Percentiles rank a stretch among this genome's conserved stretches.
Evolutionary conservation across 2,888 invertebrate genomes (phyloP).

Genomic region (Rhyacophila evoluta): DNA sequence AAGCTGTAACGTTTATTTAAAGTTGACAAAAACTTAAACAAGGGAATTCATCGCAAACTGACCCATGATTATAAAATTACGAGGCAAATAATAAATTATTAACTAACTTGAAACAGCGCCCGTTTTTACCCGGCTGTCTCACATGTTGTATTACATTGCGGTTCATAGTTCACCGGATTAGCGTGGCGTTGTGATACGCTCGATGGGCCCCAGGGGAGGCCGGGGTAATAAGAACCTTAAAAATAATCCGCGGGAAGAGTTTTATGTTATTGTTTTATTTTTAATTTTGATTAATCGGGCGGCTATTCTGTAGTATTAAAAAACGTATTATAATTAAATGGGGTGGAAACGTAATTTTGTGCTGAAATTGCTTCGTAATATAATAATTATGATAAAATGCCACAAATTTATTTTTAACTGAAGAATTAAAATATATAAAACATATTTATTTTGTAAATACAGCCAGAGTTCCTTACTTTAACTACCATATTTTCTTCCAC

Average conservation of each 20-base stretch:
- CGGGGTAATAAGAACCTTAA: conserved; percentile 17
- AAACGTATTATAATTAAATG: conserved; percentile 31
- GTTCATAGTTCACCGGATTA: conserved; percentile 31
- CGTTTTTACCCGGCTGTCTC: neutral
- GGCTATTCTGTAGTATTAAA: conserved; percentile 31
- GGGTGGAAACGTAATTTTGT: neutral
- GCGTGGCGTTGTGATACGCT: conserved; percentile 25
- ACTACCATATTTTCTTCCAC: too few relatives aligned
- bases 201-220: neutral
- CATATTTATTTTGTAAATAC: too few relatives aligned
- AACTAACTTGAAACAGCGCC: neutral
- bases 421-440: too few relatives aligned
- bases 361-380: neutral
- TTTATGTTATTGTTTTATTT: conserved; percentile 40
- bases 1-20: too few relatives aligned
- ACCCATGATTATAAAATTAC: neutral
- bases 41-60: neutral
- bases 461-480: too few relatives aligned
- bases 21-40: neutral
- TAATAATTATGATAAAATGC: conserved; percentile 24
- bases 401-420: neutral
- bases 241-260: conserved; percentile 34
- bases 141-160: neutral
- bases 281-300: conserved; percentile 48
- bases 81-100: neutral